Evolutionary conservation across 2,797 vertebrate species (phyloP).

Genomic region (Triplophysa yarkandensis): DNA sequence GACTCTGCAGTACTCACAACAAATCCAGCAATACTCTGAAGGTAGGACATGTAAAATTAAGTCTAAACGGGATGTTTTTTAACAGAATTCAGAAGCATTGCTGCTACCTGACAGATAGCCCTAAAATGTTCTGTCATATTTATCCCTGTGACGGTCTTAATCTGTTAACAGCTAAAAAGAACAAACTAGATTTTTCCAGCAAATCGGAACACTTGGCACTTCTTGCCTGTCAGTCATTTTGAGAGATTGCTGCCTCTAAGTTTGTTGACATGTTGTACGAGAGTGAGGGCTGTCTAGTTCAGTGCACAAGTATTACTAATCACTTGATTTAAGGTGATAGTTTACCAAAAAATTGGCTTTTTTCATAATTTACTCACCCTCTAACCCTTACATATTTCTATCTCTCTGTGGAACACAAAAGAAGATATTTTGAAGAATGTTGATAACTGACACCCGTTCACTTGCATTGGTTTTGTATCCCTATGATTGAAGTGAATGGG

Average conservation of each 20-base stretch:
- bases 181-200: background rate
- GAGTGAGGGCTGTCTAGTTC: background rate
- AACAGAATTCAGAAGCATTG: background rate
- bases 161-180: slow-evolving; percentile 11
- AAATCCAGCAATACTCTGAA: background rate
- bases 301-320: background rate
- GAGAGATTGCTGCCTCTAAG: background rate
- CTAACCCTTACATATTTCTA: too few species aligned
- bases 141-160: background rate
- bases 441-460: too few species aligned
- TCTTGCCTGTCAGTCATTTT: slow-evolving; percentile 11
- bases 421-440: too few species aligned
- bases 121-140: background rate
- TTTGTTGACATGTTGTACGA: background rate
- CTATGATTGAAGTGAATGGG: too few species aligned
- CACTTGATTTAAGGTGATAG: too few species aligned
- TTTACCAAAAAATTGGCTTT: too few species aligned
- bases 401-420: too few species aligned
- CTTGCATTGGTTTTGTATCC: too few species aligned
- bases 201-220: background rate
- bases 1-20: background rate
- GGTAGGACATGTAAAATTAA: background rate
- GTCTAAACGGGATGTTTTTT: background rate
- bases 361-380: too few species aligned
- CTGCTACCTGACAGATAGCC: slow-evolving; percentile 10